A percentile compares a stretch with the other conserved stretches of the same genome.
These are phyloP conservation scores for Tetramorium bicarinatum DNA, from an alignment of 2,888 invertebrate species.

Conservation along the genomic window DNA sequence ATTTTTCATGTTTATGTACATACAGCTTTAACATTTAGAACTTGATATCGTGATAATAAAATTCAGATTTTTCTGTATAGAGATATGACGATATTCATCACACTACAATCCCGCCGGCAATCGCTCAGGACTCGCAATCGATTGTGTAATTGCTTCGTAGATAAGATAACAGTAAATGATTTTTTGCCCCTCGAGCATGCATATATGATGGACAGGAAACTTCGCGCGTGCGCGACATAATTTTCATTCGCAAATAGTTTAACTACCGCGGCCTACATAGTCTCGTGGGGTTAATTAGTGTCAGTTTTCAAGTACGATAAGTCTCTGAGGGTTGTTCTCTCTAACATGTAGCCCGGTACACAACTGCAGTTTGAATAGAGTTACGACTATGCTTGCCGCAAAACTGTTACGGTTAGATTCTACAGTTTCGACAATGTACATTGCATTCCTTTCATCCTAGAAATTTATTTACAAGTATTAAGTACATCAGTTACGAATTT, in stretches of 20 bases:
- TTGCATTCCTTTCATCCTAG: constrained; percentile 60
- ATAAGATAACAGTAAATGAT: constrained; percentile 38
- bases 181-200: constrained; percentile 43
- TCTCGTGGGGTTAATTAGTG: constrained; percentile 73
- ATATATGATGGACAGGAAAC: constrained; percentile 51
- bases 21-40: neutral
- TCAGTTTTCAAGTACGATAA: constrained; percentile 77
- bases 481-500: neutral
- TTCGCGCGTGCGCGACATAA: constrained; percentile 57
- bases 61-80: neutral
- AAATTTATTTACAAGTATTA: constrained; percentile 31
- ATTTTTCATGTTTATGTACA: neutral
- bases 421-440: constrained; percentile 67
- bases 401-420: constrained; percentile 67
- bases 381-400: constrained; percentile 70
- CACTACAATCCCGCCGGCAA: neutral
- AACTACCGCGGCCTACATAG: constrained; percentile 65
- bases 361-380: constrained; percentile 75
- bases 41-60: neutral
- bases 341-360: constrained; percentile 56
- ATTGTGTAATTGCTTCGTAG: neutral
- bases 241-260: constrained; percentile 72
- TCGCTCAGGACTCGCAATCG: neutral
- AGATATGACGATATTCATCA: neutral
- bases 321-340: constrained; percentile 69